phyloP scores from a whole-genome alignment of 2,888 invertebrate species.

The Pteria penguin region DNA sequence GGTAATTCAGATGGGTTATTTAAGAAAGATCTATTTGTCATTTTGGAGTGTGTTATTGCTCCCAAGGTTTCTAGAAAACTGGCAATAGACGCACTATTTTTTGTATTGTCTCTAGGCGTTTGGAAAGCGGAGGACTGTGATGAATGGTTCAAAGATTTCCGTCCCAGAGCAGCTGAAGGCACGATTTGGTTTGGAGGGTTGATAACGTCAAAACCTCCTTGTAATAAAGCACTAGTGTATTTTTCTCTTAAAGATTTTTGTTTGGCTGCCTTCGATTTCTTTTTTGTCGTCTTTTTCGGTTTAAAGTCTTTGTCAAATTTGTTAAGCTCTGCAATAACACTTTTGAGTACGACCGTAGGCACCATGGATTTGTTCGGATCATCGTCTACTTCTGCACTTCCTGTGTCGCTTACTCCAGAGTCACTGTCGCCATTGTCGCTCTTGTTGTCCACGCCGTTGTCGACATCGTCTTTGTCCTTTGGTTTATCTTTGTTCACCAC shows the following conservation, averaged over 20 bases:
- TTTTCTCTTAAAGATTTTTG: constrained; percentile 48
- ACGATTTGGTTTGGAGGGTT: constrained; percentile 73
- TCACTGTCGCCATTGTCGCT: constrained; percentile 38
- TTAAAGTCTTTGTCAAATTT: constrained; percentile 67
- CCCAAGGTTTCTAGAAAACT: constrained; percentile 13
- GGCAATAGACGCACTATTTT: neutral
- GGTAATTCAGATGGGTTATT: constrained; percentile 47
- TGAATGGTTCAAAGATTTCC: constrained; percentile 65
- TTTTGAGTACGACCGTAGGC: constrained; percentile 68
- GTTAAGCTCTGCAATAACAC: constrained; percentile 71
- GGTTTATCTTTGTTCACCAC: constrained; percentile 63
- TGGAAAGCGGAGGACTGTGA: constrained; percentile 67
- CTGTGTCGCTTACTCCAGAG: constrained; percentile 48
- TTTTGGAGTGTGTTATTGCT: constrained; percentile 9
- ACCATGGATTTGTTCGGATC: constrained; percentile 61
- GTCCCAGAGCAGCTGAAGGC: constrained; percentile 59
- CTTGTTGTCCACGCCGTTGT: constrained; percentile 20
- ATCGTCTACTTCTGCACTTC: constrained; percentile 37
- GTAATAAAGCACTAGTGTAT: constrained; percentile 51
- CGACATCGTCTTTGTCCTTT: constrained; percentile 18
- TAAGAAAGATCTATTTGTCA: constrained; percentile 10
- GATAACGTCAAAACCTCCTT: constrained; percentile 68
- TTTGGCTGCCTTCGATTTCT: constrained; percentile 48
- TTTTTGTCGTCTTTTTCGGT: constrained; percentile 65
- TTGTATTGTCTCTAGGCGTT: constrained; percentile 49